A percentile compares a stretch with the other conserved stretches of the same genome.
Conservation (phyloP, 2,888 invertebrate genomes). For the Adineta ricciae region DNA sequence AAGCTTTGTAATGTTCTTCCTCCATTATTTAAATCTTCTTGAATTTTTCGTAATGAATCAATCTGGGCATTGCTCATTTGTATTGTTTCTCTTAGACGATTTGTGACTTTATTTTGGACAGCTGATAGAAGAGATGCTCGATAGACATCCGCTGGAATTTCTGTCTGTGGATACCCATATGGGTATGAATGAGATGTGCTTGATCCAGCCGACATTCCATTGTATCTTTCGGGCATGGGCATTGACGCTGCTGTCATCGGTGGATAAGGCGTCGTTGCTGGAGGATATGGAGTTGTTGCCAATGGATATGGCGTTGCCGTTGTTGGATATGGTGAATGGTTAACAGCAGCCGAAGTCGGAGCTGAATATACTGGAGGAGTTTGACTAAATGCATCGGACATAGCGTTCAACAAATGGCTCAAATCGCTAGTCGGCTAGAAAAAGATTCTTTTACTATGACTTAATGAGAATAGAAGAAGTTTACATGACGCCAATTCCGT, state of each 20-base stretch:
- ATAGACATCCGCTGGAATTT: neutral
- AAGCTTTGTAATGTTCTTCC: constrained; percentile 71
- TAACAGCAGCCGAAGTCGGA: constrained; percentile 23
- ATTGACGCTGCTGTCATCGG: neutral
- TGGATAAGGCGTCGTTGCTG: neutral
- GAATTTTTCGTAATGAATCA: constrained; percentile 25
- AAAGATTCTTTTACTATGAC: too few species aligned
- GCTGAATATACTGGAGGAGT: constrained; percentile 70
- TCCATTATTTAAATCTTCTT: constrained; percentile 56
- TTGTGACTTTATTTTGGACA: constrained; percentile 57
- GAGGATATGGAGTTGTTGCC: too few species aligned
- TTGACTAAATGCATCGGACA: constrained; percentile 83
- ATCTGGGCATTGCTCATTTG: too few species aligned
- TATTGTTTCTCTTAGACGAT: too few species aligned
- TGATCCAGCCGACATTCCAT: too few species aligned
- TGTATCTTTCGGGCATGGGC: too few species aligned
- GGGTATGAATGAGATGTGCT: neutral
- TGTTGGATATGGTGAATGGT: too few species aligned
- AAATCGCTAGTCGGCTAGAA: constrained; percentile 68
- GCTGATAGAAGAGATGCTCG: constrained; percentile 77
- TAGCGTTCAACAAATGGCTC: constrained; percentile 73
- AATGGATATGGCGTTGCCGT: too few species aligned
- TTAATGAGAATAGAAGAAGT: too few species aligned
- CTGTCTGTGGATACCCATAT: neutral
- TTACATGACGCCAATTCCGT: constrained; percentile 69